These are phyloP conservation scores for Pseudorhiza aurosa DNA, from an alignment of 30 jellyfish, hydroid and myxozoan genomes.

Conservation along the genomic window DNA sequence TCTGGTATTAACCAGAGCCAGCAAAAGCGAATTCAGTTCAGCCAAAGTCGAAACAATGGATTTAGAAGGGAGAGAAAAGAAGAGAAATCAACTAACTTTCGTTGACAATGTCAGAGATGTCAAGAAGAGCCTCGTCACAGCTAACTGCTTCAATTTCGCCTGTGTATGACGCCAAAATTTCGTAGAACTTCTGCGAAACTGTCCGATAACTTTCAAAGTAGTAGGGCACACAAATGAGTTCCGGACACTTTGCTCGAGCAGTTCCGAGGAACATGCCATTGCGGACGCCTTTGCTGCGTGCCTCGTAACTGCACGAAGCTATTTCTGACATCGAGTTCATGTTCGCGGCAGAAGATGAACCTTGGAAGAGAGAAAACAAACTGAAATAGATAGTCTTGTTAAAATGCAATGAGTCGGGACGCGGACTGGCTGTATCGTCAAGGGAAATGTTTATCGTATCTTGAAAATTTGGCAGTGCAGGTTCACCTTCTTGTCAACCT, in stretches of 20 bases:
- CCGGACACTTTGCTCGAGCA: constrained; percentile 87
- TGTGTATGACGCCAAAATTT: constrained; percentile 75
- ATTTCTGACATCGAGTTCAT: constrained; percentile 83
- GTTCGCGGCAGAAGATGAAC: constrained; percentile 17
- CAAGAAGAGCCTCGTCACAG: constrained; percentile 98
- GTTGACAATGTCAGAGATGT: constrained; percentile 58
- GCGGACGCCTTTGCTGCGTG: constrained; percentile 91
- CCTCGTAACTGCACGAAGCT: constrained; percentile 99
- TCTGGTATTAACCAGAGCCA: no score
- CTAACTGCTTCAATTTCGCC: constrained; percentile 95
- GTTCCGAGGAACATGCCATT: constrained; percentile 90
- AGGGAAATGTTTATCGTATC: no score
- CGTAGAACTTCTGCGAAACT: constrained; percentile 93
- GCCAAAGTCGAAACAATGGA: no score
- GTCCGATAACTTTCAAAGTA: constrained; percentile 83
- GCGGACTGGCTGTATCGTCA: no score
- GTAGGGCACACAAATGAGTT: constrained; percentile 91
- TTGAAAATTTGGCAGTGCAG: no score
- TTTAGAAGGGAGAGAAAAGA: no score
- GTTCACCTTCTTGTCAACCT: no score
- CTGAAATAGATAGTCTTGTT: no score
- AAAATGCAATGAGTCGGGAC: no score
- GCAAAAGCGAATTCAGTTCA: no score
- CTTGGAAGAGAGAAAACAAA: no score
- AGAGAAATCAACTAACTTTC: constrained; percentile 28